Base-by-base conservation (phyloP, 1,140 invertebrate genomes). In the Pseudomyrmex gracilis region DNA sequence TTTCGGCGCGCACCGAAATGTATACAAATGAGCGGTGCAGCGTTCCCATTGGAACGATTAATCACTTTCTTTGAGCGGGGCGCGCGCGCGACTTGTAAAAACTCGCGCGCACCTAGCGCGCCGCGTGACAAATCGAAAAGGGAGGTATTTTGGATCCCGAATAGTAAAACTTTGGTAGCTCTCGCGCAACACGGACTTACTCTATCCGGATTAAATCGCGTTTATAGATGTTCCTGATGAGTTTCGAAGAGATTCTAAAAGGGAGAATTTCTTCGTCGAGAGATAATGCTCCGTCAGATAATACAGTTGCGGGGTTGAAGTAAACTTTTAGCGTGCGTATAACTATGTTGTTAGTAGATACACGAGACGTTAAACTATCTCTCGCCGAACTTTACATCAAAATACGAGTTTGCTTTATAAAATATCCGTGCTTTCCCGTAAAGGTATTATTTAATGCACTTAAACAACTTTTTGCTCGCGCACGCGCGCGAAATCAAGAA, bases 191-290 rank as follows among this genome's bases (percentile, higher is more conserved):
- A 49, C n/a, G 20, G 34, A 20, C 53, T 80, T 66, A 58, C 76
- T 80, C 66, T 60, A 49, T 20, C 55, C 55, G 71, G 76, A 80
- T 80, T 80, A 80, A 80, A 80, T 80, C 76, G 53, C 76, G 45
- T 60, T 78, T 80, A 80, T 71, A 80, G 76, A 80, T 53, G 67
- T 71, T 70, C 76, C 8, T 58, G 76, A 80, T 80, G 76, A 80
- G 51, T 80, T 70, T 49, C 53, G 9, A 15, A 17, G 76, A 70
- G 55, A 80, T 80, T 80, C 34, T 15, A 24, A n/a, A 24, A n/a
- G 53, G 12, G 10, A 47, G 55, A 70, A 80, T 71, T 70, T 80
- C 76, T 70, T 80, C 64, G 43, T 34, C 7, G 43, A 34, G 34
- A 80, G 76, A 80, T 80, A 80, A 80, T 71, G 66, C 76, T 34